Base-by-base conservation (phyloP, 2,888 invertebrate genomes). In the Villa cingulata region DNA sequence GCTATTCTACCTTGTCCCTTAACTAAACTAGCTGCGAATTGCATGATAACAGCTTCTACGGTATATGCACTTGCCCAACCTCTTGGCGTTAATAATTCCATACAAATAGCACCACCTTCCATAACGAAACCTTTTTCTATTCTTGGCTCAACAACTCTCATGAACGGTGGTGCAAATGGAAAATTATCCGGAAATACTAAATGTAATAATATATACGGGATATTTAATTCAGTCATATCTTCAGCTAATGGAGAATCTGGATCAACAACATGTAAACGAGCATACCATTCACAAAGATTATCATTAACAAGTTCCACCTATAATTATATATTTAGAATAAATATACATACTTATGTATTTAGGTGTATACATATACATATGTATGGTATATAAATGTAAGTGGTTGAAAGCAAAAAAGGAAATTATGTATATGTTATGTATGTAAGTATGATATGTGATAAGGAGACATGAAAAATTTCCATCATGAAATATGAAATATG, bases 61-160 rank as follows among this genome's bases (percentile, higher is more conserved):
- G 86, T 87, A 63, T 87, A 87, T 44, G 86, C 86, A 55, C 85
- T 86, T 48, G 88, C 87, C 88, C 88, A 89, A 54, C 88, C 88
- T 45, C 86, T 74, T 1, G 88, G 88, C 17, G 88, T 89, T 48
- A 89, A 71, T 51, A 89, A 70, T 64, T 89, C 88, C 87, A 89
- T 88, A 62, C 87, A 87, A 60, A 89, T 89, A 40, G 88, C 88
- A 37, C 88, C 87, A 48, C 87, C 87, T 70, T 88, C 87, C 88
- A 89, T 88, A 20, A 89, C 88, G 63, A 87, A 89, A 37, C 87
- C 88, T 63, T 83, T 83, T 62, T 84, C 84, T 71, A 85, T 82
- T 64, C 81, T 73, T 10, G 85, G 85, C 59, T 85, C 83, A 66
- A 84, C 84, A 39, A 84, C 84, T 56, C 83, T 75, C 73, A 83